A percentile compares a stretch with the other conserved stretches of the same genome.
These are phyloP conservation scores for Philereme transversata DNA, from an alignment of 2,888 invertebrate genomes.

Conservation along the genomic window DNA sequence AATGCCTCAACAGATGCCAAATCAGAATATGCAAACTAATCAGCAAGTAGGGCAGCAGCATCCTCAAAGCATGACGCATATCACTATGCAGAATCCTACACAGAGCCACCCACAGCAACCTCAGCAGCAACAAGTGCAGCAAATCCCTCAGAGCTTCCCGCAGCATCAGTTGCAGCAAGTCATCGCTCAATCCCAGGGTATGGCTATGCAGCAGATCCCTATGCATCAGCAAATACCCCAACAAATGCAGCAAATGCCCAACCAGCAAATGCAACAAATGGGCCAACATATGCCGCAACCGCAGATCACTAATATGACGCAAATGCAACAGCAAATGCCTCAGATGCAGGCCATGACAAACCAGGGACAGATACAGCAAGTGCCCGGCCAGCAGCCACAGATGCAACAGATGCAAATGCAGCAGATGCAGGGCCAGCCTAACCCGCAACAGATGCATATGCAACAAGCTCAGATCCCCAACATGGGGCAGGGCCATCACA, in stretches of 20 bases:
- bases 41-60: slow-evolving; percentile 79
- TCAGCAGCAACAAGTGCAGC: slow-evolving; percentile 79
- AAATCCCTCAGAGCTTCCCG: slow-evolving; percentile 81
- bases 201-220: slow-evolving; percentile 80
- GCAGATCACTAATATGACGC: slow-evolving; percentile 77
- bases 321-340: slow-evolving; percentile 80
- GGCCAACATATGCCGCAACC: slow-evolving; percentile 76
- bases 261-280: slow-evolving; percentile 82
- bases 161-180: slow-evolving; percentile 82
- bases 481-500: slow-evolving; percentile 75
- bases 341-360: slow-evolving; percentile 79
- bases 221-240: slow-evolving; percentile 82
- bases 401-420: slow-evolving; percentile 82
- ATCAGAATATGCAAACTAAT: slow-evolving; percentile 68
- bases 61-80: slow-evolving; percentile 81
- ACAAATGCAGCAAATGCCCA: slow-evolving; percentile 81
- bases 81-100: slow-evolving; percentile 74
- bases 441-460: slow-evolving; percentile 77
- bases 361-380: slow-evolving; percentile 76
- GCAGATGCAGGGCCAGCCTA: slow-evolving; percentile 76
- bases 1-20: slow-evolving; percentile 79
- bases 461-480: slow-evolving; percentile 79
- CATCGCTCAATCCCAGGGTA: slow-evolving; percentile 77
- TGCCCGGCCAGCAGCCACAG: slow-evolving; percentile 75
- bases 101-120: slow-evolving; percentile 67